A percentile compares a stretch with the other conserved stretches of the same genome.
Evolutionary conservation across 2,888 invertebrate species (phyloP).

Genomic region (Myopa testacea): DNA sequence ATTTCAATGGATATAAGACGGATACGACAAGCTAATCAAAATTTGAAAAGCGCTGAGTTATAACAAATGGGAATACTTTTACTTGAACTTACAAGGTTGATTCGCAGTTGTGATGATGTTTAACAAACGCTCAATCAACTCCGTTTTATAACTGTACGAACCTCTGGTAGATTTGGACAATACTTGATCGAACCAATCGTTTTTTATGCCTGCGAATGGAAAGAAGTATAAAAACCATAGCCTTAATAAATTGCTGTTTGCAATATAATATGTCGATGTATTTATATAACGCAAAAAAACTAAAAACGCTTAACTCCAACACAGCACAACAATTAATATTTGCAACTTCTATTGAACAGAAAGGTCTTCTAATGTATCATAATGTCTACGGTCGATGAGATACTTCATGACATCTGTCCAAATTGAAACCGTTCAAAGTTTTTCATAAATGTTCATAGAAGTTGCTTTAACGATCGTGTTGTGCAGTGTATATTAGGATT

Average conservation of each 20-base stretch:
- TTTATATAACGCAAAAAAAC: background rate
- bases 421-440: too few species aligned
- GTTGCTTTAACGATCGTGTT: too few species aligned
- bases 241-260: background rate
- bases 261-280: too few species aligned
- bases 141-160: slow-evolving; percentile 81
- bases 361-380: too few species aligned
- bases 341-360: too few species aligned
- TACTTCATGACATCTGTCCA: too few species aligned
- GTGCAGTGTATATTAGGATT: too few species aligned
- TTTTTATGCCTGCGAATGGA: slow-evolving; percentile 78
- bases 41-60: background rate
- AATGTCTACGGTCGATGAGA: too few species aligned
- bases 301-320: background rate
- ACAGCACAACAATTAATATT: slow-evolving; percentile 15
- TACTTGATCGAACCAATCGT: slow-evolving; percentile 83
- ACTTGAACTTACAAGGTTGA: slow-evolving; percentile 79
- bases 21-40: slow-evolving; percentile 79
- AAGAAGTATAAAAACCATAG: background rate
- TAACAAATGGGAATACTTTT: background rate
- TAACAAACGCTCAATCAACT: slow-evolving; percentile 85
- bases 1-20: slow-evolving; percentile 93
- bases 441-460: too few species aligned
- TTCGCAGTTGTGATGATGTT: slow-evolving; percentile 86
- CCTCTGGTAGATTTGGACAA: slow-evolving; percentile 73